These are phyloP conservation scores for Cydia pomonella DNA, from an alignment of 1,140 invertebrate genomes.

Conservation along the genomic window DNA sequence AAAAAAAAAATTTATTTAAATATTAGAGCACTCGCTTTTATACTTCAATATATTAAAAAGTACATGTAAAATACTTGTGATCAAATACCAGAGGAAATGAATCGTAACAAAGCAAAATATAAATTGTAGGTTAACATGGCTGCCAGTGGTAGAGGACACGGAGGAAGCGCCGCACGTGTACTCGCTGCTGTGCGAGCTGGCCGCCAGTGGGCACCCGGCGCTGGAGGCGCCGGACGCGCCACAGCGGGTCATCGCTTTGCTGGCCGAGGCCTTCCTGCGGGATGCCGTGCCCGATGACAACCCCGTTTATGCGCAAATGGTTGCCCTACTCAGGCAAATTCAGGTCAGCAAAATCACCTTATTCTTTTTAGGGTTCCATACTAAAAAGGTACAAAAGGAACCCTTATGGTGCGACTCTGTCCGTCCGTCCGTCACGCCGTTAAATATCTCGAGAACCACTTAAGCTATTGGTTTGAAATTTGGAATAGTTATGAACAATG, in stretches of 20 bases:
- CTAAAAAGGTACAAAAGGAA: too few relatives aligned
- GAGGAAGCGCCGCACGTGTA: conserved; percentile 98
- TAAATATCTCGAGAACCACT: too few relatives aligned
- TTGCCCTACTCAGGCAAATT: conserved; percentile 80
- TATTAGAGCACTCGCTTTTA: background rate
- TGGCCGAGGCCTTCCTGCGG: conserved; percentile 92
- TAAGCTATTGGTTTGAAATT: too few relatives aligned
- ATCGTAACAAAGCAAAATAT: background rate
- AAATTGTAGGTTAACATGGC: conserved; percentile 89
- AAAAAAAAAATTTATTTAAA: too few relatives aligned
- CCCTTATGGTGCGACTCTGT: too few relatives aligned
- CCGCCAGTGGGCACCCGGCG: conserved; percentile 93
- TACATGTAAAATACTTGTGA: too few relatives aligned
- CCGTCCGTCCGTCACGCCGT: too few relatives aligned
- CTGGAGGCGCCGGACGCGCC: conserved; percentile 93
- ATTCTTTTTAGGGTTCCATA: background rate
- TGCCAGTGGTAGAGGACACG: conserved; percentile 96
- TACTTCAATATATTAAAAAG: too few relatives aligned
- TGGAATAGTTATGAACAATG: too few relatives aligned
- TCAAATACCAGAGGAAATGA: too few relatives aligned
- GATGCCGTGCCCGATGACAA: conserved; percentile 89
- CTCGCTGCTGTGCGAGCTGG: conserved; percentile 96
- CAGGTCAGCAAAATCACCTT: conserved; percentile 47
- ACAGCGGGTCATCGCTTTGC: conserved; percentile 92
- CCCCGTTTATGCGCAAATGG: conserved; percentile 89